Conservation (phyloP, 2,113 vertebrate species). For the Periophthalmus modestus region DNA sequence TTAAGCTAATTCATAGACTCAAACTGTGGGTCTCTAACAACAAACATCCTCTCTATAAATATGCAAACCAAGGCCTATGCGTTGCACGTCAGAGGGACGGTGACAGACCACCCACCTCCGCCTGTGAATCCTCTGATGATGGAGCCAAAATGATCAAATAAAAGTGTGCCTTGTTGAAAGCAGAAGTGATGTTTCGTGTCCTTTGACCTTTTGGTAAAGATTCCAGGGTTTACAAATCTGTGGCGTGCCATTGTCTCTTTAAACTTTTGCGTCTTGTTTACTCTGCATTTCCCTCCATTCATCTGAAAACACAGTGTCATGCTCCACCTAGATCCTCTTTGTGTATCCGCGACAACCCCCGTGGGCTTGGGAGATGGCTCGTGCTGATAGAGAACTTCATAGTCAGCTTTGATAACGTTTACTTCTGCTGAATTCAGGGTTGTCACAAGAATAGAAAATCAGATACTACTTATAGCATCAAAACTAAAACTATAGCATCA, state of each 20-base stretch:
- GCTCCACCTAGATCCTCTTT: slow-evolving; percentile 31
- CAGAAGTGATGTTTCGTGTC: not conserved
- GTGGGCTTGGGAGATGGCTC: not conserved
- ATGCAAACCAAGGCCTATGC: slow-evolving; percentile 67
- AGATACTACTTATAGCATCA: not conserved
- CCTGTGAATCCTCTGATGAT: slow-evolving; percentile 36
- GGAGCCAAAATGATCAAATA: slow-evolving; percentile 27
- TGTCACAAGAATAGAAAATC: not conserved
- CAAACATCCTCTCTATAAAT: slow-evolving; percentile 75
- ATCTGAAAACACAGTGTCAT: slow-evolving; percentile 15
- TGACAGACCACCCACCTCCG: slow-evolving; percentile 64
- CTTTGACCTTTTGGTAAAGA: slow-evolving; percentile 39
- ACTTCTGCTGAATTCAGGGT: too few relatives aligned
- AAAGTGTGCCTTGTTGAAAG: slow-evolving; percentile 8
- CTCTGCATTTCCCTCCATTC: slow-evolving; percentile 42
- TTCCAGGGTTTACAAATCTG: slow-evolving; percentile 47
- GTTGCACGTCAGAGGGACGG: slow-evolving; percentile 35
- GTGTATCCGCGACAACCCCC: not conserved
- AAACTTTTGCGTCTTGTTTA: slow-evolving; percentile 48
- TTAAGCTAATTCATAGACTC: slow-evolving; percentile 70
- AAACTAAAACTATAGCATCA: too few relatives aligned
- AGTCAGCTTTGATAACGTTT: not conserved
- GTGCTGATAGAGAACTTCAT: not conserved
- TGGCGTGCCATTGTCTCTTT: slow-evolving; percentile 18
- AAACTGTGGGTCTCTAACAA: slow-evolving; percentile 69